Conservation (phyloP, 2,113 vertebrate genomes). For the Lepisosteus osseus region DNA sequence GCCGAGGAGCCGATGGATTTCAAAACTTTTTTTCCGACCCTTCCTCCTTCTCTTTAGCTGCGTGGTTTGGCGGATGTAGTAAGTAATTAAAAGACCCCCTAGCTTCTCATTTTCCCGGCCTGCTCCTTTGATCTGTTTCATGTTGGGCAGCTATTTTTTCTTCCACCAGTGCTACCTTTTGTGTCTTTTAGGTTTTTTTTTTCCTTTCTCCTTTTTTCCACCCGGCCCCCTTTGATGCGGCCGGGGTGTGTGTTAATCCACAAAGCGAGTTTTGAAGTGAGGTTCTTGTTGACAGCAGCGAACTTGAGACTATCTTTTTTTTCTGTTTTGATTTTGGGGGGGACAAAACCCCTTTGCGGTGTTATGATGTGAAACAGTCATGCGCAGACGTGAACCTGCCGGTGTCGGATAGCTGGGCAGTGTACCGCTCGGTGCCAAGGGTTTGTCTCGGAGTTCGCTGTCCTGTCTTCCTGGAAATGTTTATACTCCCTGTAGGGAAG, state of each 20-base stretch:
- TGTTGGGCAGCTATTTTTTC: constrained; percentile 77
- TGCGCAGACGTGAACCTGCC: too few species aligned
- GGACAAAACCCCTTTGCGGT: too few species aligned
- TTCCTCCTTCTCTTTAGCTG: constrained; percentile 64
- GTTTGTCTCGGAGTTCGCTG: too few species aligned
- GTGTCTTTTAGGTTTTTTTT: constrained; percentile 52
- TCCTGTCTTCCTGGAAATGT: too few species aligned
- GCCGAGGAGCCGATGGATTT: constrained; percentile 79
- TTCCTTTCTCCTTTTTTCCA: constrained; percentile 25
- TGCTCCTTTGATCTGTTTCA: constrained; percentile 88
- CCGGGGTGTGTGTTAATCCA: constrained; percentile 71
- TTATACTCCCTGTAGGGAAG: too few species aligned
- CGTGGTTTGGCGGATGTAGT: constrained; percentile 83
- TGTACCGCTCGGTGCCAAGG: too few species aligned
- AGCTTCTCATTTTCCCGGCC: constrained; percentile 81
- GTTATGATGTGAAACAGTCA: too few species aligned
- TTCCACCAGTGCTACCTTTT: constrained; percentile 78
- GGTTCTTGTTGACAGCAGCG: constrained; percentile 37
- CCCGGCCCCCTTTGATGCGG: constrained; percentile 77
- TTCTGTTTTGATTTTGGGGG: background rate
- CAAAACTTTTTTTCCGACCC: constrained; percentile 71
- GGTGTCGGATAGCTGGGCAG: too few species aligned
- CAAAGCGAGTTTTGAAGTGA: constrained; percentile 49
- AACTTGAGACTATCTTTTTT: constrained; percentile 47
- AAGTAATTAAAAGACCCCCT: constrained; percentile 96